Evolutionary conservation across 2,113 vertebrate genomes (phyloP), one percentile per base, ranked within the genome.

Genomic region (Loxodonta africana): DNA sequence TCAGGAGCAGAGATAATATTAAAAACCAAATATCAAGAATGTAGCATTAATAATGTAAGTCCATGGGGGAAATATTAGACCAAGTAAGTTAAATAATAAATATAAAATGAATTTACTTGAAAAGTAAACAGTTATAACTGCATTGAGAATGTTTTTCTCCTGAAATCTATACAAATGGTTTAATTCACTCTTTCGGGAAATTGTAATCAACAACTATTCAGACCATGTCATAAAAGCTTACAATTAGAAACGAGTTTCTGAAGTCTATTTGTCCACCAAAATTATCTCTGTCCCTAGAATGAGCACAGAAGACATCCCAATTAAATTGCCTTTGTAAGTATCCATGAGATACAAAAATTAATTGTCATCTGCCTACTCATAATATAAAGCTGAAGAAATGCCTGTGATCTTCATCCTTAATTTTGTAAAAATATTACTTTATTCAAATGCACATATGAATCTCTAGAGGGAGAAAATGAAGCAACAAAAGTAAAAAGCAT

Each of bases 171-270:
- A 48, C 26, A 81, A 91, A 85, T 62, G 21, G 62, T 30, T 87
- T 78, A 46, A 81, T 44, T 85, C 87, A n/a, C 87, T 85, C 51
- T 44, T 86, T 80, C 65, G 87, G 20, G 18, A 90, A 91, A 74
- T 41, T 96, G 15, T 71, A 71, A 95, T 89, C 62, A 88, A 89
- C 21, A 85, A n/a, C 63, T 74, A 69, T 74, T 96, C 83, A 91
- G 25, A 81, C 41, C 44, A 77, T 73, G 44, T 63, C 28, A 67
- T 62, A n/a, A 87, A 87, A 95, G 46, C 18, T 93, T 41, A 78
- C 60, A 94, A 30, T 90, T 77, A 28, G 57, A 51, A 84, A 92
- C 14, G 18, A 88, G 88, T 51, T 89, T 93, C 30, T 57, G 82
- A 88, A 83, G 25, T 6, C 44, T 83, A 7, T 88, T 93, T 81